Percentiles rank a stretch among this genome's conserved stretches.
phyloP scores from a whole-genome alignment of 2,888 invertebrate genomes.

The Aphodius granarius region DNA sequence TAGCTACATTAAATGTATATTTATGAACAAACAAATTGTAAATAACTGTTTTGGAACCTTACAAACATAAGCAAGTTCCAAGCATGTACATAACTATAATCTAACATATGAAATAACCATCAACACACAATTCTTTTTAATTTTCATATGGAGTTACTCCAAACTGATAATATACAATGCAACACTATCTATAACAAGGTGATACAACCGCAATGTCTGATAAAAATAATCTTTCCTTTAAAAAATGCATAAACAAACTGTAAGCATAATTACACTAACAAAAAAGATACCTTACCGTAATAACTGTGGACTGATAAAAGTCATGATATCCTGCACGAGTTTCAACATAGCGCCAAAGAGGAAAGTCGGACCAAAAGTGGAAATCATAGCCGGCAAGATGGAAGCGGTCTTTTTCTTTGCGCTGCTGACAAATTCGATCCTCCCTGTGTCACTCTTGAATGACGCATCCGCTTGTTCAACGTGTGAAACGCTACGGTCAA shows the following conservation, averaged over 20 bases:
- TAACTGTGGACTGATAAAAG: conserved; percentile 89
- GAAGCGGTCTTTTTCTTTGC: conserved; percentile 74
- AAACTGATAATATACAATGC: too few relatives aligned
- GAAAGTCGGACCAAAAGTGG: conserved; percentile 87
- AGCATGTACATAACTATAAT: too few relatives aligned
- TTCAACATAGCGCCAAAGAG: conserved; percentile 84
- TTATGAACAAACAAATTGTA: too few relatives aligned
- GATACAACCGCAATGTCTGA: not conserved
- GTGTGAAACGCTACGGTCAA: conserved; percentile 16
- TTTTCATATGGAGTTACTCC: too few relatives aligned
- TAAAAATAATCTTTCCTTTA: not conserved
- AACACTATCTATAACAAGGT: too few relatives aligned
- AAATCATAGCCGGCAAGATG: conserved; percentile 79
- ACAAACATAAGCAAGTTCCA: too few relatives aligned
- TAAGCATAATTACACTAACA: conserved; percentile 31
- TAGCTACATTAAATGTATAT: too few relatives aligned
- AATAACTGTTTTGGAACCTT: too few relatives aligned
- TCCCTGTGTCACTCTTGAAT: conserved; percentile 69
- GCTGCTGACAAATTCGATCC: conserved; percentile 75
- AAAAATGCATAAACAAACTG: not conserved
- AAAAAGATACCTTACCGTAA: conserved; percentile 66
- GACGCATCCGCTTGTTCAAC: conserved; percentile 60
- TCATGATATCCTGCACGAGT: conserved; percentile 78
- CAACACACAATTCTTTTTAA: too few relatives aligned
- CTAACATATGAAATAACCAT: too few relatives aligned